A percentile compares a stretch with the other conserved stretches of the same genome.
Evolutionary conservation across 2,797 vertebrate species (phyloP).

Genomic region (Hippopotamyrus pictus): DNA sequence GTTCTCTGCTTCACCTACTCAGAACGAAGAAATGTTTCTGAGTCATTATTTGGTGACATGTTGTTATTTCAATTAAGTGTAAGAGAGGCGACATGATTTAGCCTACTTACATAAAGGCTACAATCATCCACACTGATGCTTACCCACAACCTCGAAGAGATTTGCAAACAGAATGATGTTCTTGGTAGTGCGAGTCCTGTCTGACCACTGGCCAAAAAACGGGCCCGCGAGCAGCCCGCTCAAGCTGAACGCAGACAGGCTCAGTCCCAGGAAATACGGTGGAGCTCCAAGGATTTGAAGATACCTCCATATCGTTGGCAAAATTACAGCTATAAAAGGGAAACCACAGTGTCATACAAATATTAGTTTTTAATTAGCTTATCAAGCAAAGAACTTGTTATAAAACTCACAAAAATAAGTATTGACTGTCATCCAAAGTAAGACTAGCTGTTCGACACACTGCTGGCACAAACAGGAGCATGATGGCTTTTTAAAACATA

Average conservation of each 20-base stretch:
- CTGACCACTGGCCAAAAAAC: constrained; percentile 70
- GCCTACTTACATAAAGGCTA: neutral
- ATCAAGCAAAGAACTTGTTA: neutral
- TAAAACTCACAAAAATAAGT: neutral
- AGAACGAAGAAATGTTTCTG: neutral
- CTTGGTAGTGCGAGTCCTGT: constrained; percentile 64
- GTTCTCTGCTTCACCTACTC: neutral
- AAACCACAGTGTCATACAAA: neutral
- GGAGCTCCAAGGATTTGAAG: constrained; percentile 71
- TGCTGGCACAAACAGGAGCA: neutral
- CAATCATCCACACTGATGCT: constrained; percentile 32
- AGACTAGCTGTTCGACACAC: neutral
- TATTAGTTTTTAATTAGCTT: neutral
- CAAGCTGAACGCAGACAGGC: constrained; percentile 75
- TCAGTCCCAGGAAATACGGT: constrained; percentile 72
- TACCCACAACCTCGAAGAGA: constrained; percentile 73
- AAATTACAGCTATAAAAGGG: constrained; percentile 64
- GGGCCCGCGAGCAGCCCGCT: constrained; percentile 67
- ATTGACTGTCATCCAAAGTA: neutral
- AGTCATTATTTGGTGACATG: neutral
- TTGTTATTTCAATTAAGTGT: neutral
- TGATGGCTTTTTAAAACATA: neutral
- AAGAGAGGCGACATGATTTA: neutral
- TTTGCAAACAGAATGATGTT: constrained; percentile 70
- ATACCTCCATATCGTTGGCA: constrained; percentile 77